Percentiles rank a stretch among this genome's conserved stretches.
Conservation (phyloP, 2,797 vertebrate genomes). For the Lepilemur ruficaudatus region DNA sequence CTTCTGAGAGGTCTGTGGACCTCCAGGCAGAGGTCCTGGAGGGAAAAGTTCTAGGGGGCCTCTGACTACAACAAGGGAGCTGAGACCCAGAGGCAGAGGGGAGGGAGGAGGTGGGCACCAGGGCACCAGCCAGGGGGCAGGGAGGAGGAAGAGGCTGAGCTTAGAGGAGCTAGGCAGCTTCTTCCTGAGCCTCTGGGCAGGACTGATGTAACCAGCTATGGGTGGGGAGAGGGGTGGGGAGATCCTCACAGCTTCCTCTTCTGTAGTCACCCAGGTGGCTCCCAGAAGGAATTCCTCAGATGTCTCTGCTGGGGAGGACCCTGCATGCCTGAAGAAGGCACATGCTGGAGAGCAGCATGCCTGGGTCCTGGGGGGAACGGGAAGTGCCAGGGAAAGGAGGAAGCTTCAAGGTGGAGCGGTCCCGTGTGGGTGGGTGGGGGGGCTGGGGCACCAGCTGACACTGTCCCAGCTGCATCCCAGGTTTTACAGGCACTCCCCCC, state of each 20-base stretch:
- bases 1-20: neutral
- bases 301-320: neutral
- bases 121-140: accelerated
- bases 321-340: neutral
- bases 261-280: neutral
- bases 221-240: neutral
- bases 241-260: neutral
- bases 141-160: neutral
- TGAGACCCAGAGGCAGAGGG: neutral
- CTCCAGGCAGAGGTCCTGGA: neutral
- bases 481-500: neutral
- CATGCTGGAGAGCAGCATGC: neutral
- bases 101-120: too few species aligned
- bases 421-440: too few species aligned
- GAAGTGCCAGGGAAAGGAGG: neutral
- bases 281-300: neutral
- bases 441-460: neutral
- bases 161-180: neutral
- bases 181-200: neutral
- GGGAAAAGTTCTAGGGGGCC: neutral
- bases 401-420: neutral
- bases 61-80: too few species aligned
- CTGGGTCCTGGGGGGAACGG: neutral
- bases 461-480: neutral
- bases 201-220: neutral